A percentile compares a stretch with the other conserved stretches of the same genome.
Conservation (phyloP, 2,797 vertebrate genomes). For the Sebastes matsubarae region DNA sequence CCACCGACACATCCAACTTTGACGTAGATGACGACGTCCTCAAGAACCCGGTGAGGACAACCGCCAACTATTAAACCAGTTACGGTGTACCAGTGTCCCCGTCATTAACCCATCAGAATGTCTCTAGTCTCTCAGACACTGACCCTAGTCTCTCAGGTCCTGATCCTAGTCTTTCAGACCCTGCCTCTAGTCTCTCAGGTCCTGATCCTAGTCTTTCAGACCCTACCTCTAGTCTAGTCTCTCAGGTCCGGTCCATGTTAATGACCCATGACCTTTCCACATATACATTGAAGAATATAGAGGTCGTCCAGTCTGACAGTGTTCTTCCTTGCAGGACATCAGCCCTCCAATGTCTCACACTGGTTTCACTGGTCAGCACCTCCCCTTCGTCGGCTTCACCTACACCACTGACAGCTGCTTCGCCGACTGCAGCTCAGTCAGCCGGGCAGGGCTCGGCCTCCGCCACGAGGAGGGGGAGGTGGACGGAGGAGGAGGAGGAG, state of each 20-base stretch:
- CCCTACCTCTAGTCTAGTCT: too few relatives aligned
- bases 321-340: conserved; percentile 84
- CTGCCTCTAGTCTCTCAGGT: too few relatives aligned
- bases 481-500: conserved; percentile 61
- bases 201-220: too few relatives aligned
- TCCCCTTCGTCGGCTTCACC: conserved; percentile 96
- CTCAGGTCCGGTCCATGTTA: neutral
- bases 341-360: conserved; percentile 89
- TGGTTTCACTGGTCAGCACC: conserved; percentile 94
- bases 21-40: conserved; percentile 96
- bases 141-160: neutral
- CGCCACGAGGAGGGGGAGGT: conserved; percentile 42
- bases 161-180: neutral
- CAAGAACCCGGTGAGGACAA: conserved; percentile 88
- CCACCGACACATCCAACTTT: conserved; percentile 98
- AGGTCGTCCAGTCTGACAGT: neutral
- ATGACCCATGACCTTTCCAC: neutral
- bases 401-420: conserved; percentile 94
- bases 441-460: conserved; percentile 27
- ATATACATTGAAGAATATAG: neutral
- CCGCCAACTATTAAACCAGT: too few relatives aligned
- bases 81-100: neutral
- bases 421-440: conserved; percentile 66
- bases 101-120: neutral
- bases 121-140: neutral